Evolutionary conservation across 1,140 invertebrate genomes (phyloP).

Genomic region (Palaemon carinicauda): DNA sequence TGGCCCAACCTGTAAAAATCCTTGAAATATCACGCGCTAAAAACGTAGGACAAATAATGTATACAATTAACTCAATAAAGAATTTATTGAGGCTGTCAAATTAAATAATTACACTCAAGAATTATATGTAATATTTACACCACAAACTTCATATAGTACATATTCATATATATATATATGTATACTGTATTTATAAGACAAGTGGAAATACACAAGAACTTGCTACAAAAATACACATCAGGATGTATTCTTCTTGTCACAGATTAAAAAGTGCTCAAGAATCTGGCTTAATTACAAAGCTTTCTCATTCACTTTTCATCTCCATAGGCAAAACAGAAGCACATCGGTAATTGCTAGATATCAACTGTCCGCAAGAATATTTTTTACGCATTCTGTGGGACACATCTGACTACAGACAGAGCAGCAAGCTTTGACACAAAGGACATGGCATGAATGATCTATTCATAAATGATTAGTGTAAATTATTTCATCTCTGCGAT

Average conservation of each 20-base stretch:
- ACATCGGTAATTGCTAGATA: background rate
- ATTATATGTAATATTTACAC: slow-evolving; percentile 7
- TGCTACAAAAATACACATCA: background rate
- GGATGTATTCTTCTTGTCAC: background rate
- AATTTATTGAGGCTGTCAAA: slow-evolving; percentile 3
- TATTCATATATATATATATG: slow-evolving; percentile 9
- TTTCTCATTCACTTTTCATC: background rate
- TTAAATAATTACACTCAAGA: slow-evolving; percentile 22
- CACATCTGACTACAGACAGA: background rate
- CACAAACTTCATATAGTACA: slow-evolving; percentile 6
- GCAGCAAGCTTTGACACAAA: slow-evolving; percentile 12
- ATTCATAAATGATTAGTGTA: slow-evolving; percentile 11
- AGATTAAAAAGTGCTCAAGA: background rate
- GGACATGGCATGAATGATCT: background rate
- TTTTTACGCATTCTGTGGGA: background rate
- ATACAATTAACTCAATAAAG: too few relatives aligned
- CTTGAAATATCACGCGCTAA: too few relatives aligned
- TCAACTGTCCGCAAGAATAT: background rate
- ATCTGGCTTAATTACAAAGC: background rate
- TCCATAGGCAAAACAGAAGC: background rate
- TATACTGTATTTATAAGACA: background rate
- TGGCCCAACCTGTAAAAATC: too few relatives aligned
- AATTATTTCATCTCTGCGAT: background rate
- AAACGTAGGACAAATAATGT: too few relatives aligned
- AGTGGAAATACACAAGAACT: background rate